Evolutionary conservation across 2,113 vertebrate genomes (phyloP).

Genomic region (Brevimyrus niger): DNA sequence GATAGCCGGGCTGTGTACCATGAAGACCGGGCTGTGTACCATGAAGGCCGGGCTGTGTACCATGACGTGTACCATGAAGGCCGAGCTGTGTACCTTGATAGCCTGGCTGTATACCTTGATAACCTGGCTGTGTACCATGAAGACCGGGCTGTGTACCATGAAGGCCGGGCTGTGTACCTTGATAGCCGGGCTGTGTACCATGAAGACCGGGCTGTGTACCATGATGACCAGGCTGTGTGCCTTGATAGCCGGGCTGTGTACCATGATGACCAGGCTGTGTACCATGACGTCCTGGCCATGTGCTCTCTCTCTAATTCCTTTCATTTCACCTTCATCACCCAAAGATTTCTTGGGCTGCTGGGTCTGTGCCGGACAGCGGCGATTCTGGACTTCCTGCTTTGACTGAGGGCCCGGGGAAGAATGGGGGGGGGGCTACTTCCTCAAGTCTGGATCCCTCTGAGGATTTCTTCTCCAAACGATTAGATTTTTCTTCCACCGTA

Average conservation of each 20-base stretch:
- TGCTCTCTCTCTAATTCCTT: not conserved
- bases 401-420: not conserved
- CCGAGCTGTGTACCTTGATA: no score
- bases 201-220: not conserved
- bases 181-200: not conserved
- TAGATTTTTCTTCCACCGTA: not conserved
- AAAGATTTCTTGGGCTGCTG: not conserved
- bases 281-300: not conserved
- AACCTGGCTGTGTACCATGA: not conserved
- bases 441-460: not conserved
- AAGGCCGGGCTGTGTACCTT: no score
- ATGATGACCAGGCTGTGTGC: not conserved
- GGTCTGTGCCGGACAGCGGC: not conserved
- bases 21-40: not conserved
- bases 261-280: not conserved
- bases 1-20: not conserved
- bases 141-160: not conserved
- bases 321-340: not conserved
- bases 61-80: not conserved
- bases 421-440: not conserved
- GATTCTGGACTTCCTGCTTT: not conserved
- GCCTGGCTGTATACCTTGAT: not conserved
- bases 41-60: not conserved
- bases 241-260: not conserved
- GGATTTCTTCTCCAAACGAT: not conserved